Conservation (phyloP, 2,113 vertebrate genomes). For the Rhadina sibilatrix region DNA sequence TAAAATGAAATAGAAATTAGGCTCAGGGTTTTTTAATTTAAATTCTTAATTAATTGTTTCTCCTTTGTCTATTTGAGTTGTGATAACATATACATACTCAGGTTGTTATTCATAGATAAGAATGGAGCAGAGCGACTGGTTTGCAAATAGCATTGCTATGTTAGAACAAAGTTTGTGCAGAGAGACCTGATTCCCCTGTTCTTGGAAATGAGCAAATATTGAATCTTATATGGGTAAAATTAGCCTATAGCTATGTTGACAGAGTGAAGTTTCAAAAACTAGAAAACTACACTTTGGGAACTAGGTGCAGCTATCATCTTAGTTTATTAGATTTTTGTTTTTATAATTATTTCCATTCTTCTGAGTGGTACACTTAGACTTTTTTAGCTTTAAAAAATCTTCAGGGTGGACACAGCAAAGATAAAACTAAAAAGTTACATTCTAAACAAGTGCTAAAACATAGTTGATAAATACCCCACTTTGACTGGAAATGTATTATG, state of each 20-base stretch:
- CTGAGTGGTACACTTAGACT: not conserved
- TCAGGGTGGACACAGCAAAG: not conserved
- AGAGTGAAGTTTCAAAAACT: not conserved
- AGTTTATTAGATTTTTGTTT: not conserved
- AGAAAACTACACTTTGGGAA: not conserved
- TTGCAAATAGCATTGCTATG: not conserved
- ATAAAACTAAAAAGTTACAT: not conserved
- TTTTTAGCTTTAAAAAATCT: not conserved
- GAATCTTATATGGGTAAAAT: not conserved
- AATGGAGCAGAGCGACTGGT: not conserved
- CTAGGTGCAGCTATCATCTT: not conserved
- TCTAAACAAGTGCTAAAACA: not conserved
- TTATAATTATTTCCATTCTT: not conserved
- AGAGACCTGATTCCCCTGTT: not conserved
- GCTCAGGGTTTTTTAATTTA: not conserved
- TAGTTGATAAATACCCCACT: not conserved
- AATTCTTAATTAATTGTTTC: not conserved
- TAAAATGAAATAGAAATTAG: not conserved
- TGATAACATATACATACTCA: not conserved
- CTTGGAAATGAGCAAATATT: constrained; percentile 9
- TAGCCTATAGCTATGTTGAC: not conserved
- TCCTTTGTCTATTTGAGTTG: not conserved
- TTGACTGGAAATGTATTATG: not conserved
- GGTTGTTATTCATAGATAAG: not conserved
- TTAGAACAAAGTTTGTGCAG: not conserved